Base-by-base conservation (phyloP, 2,888 invertebrate species). In the Hypolimnas misippus region DNA sequence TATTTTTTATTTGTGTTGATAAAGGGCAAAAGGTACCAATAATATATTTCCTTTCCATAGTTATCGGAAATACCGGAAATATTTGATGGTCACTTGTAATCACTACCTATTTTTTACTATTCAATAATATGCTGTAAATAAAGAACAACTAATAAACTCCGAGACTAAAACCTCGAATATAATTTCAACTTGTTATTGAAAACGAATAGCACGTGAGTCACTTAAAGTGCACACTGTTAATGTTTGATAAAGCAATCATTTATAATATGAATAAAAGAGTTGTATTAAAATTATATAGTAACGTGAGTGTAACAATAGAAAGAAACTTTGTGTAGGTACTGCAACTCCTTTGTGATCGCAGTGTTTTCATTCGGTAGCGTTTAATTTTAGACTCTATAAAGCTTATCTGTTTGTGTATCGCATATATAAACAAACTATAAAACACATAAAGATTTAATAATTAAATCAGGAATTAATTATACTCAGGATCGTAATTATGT, bases 81-180 rank as follows among this genome's bases (percentile, higher is more conserved):
- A 62, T 69, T 78, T 83, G 76, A 72, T 74, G 78, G 77, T 69
- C 79, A 74, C 67, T 70, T 14, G 17, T 31, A 42, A 62, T 33
- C 42, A 55, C 62, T 65, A 58, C 62, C 42, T 40, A 54, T 51
- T 31, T 50, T 61, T 64, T 61, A 61, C 31, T 55, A 50, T 57
- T 21, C n/a, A 38, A 46, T 38, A 38, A 46, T 60, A 46, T 60
- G 25, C 35, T 35, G 31, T 53, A 51, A 57, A 51, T 62, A 54
- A 57, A 50, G 35, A 57, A 65, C 53, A 16, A n/a, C 19, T 79
- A 81, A 78, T 79, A 78, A 78, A 70, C 67, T 70, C 62, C 58
- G 62, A 78, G 73, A 82, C 83, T 78, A 79, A 72, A 77, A 79
- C 76, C 76, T 81, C 76, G 73, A 73, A 62, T 54, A 57, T 61